Evolutionary conservation across 2,797 vertebrate genomes (phyloP), one percentile per base, ranked within the genome.

Genomic region (Catamblyrhynchus diadema): DNA sequence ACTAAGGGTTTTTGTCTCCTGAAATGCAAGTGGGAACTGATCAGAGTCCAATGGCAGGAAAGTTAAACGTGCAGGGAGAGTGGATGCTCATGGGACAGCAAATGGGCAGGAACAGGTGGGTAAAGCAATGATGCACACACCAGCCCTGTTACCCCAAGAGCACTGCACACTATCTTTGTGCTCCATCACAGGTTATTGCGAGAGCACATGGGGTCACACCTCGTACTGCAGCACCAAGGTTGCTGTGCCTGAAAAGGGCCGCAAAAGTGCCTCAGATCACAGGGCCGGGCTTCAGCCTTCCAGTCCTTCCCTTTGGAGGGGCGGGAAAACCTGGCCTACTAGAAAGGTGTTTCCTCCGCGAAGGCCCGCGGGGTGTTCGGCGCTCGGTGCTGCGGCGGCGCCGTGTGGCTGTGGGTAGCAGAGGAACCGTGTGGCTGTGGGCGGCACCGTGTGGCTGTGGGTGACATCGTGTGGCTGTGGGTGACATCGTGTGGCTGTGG

Each of bases 291-390:
- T 47, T 47, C 5, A 54, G 23, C 24, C 19, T 28, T 54, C 3
- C 41, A 33, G 48, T 14, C 48, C 12, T 54, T 39, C 80, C 3
- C 19, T 53, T 28, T 19, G 57, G 18, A n/a, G 19, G 7, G 8
- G 12, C 14, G 48, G 39, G 57, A n/a, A 45, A 22, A 14, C 30
- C 20, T 3, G 14, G 12, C 20, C 19, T 4, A 0, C 3, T 13
- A 3, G 3, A 14, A 14, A 19, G 11, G 25, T 0, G 9, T 8
- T 59, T 24, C 14, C 12, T 28, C 8, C 12, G 5, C 4, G 4
- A 20, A 5, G 9, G 33, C 14, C 7, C 14, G 2, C 14, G 25
- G 47, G 1, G 2, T 22, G 61, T 8, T 16, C 5, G 14, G 41
- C 8, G 8, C 28, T 50, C 19, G 23, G 23, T 44, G 11, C 37